phyloP scores from a whole-genome alignment of 35 echinoderm and acorn worm genomes.

The Diadema setosum region DNA sequence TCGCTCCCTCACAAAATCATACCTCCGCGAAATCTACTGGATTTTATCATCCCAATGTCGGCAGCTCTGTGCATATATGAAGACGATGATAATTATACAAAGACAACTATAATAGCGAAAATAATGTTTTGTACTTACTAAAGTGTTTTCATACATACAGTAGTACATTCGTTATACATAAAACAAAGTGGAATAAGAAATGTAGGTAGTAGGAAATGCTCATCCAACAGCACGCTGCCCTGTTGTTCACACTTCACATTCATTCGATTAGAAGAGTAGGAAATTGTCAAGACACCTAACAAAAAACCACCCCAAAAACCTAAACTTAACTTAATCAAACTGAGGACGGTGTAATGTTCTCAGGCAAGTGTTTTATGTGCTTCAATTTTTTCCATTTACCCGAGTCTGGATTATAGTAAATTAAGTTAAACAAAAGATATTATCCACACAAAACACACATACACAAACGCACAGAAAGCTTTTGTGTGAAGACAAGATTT shows the following conservation, averaged over 20 bases:
- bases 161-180: not conserved
- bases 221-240: not conserved
- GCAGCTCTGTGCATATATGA: slow-evolving; percentile 30
- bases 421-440: not conserved
- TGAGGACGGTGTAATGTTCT: not conserved
- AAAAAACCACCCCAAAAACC: not conserved
- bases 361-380: not conserved
- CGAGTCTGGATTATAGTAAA: not conserved
- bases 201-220: not conserved
- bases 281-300: not conserved
- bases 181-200: not conserved
- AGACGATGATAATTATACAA: not conserved
- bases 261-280: not conserved
- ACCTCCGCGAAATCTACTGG: too few species aligned
- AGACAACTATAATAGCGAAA: not conserved
- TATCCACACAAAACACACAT: too few species aligned
- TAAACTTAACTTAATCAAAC: not conserved
- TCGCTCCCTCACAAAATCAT: too few species aligned
- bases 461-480: not conserved
- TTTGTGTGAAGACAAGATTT: not conserved
- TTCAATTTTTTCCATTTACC: not conserved
- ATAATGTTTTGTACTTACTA: not conserved
- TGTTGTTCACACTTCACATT: not conserved
- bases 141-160: not conserved
- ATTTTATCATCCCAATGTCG: too few species aligned